phyloP scores from a whole-genome alignment of 1,140 invertebrate species.

The Caenorhabditis remanei region DNA sequence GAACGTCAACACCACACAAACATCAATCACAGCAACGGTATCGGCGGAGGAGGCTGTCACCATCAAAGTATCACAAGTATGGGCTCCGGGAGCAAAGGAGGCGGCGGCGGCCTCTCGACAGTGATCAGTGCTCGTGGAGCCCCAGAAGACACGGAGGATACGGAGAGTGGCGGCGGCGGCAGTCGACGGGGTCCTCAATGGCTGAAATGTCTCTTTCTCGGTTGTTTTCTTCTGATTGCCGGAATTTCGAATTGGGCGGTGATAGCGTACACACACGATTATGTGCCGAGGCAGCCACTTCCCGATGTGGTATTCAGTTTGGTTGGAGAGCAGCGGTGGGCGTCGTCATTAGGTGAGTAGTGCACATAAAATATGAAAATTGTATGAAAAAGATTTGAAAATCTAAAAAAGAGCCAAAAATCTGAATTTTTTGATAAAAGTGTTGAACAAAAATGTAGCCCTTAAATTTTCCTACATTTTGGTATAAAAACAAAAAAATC shows the following conservation, averaged over 20 bases:
- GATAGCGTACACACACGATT: slow-evolving; percentile 75
- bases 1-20: background rate
- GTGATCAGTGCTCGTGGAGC: slow-evolving; percentile 45
- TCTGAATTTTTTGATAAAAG: no score
- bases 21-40: background rate
- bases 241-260: slow-evolving; percentile 76
- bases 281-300: slow-evolving; percentile 74
- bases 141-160: background rate
- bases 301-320: slow-evolving; percentile 74
- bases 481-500: background rate
- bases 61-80: slow-evolving; percentile 15
- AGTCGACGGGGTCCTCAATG: slow-evolving; percentile 17
- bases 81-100: slow-evolving; percentile 22
- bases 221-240: slow-evolving; percentile 69
- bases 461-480: background rate
- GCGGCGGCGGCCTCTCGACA: background rate
- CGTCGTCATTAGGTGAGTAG: slow-evolving; percentile 47
- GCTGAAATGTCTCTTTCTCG: slow-evolving; percentile 44
- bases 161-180: background rate
- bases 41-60: background rate
- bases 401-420: no score
- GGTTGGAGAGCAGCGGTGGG: slow-evolving; percentile 74
- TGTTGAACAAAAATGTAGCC: no score
- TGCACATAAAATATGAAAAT: background rate
- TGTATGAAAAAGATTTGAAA: background rate